Evolutionary conservation across 2,797 vertebrate genomes (phyloP), one percentile per base, ranked within the genome.

Genomic region (Microctenopoma steveboyesi): DNA sequence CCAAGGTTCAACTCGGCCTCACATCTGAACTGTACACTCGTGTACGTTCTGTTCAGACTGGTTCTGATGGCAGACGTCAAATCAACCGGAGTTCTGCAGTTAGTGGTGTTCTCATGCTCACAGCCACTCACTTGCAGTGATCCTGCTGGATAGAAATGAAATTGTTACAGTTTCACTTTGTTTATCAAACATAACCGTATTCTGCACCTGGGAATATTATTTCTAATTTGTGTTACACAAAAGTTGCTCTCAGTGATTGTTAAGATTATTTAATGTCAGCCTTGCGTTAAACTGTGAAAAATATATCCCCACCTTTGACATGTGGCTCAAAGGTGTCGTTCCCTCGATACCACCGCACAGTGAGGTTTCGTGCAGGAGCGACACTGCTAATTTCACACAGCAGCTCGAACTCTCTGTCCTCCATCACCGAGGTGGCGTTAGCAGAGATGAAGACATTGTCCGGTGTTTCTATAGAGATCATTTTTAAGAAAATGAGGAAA

Each of bases 281-380:
- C 28, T 10, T 37, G 46, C 16, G 50, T 27, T 55, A 16, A 56
- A 45, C 49, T 25, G 30, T 10, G 25, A 5, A 35, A 35, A 35
- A 35, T 35, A 35, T 35, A 35, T 22, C 33, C 7, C 65, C 27
- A 92, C 91, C 85, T 35, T 18, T 28, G 16, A 0, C 4, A 4
- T 0, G 1, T 3, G 54, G 15, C 6, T 14, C 0, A 4, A 80
- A 2, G 18, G 39, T 63, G 47, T 54, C 5, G 27, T 89, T 61
- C 18, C 82, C 85, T 51, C 22, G 69, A 78, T 87, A 90, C 89
- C 90, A 93, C 5, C 0, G 79, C 57, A 94, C 91, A 0, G 0
- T 7, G 5, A 93, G 15, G 5, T 33, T 58, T 33, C 45, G 25
- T 16, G 69, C 83, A n/a, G 91, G 89, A 51, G 90, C 86, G 7